Base-by-base conservation (phyloP, 1,140 invertebrate species). In the Popillia japonica region DNA sequence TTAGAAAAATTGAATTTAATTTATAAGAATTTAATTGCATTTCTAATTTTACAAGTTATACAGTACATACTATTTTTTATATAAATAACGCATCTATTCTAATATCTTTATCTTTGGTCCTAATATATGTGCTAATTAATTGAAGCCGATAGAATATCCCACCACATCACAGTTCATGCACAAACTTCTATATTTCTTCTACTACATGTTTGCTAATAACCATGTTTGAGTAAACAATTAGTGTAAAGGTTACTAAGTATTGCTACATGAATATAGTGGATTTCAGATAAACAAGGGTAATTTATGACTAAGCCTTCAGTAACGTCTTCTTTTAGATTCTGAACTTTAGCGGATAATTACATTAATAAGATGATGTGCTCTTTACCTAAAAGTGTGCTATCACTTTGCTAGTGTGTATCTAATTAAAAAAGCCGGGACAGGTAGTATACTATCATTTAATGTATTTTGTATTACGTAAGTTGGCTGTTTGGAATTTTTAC, bases 201-300 rank as follows among this genome's bases (percentile, higher is more conserved):
- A 23, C 22, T 22, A 4, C 27, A 8, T 17, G 27, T 27, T 68
- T 27, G 61, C 61, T 68, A 68, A 68, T 68, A 68, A 68, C 61
- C 8, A 10, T 68, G 27, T 68, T 68, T 68, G 61, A 22, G 9
- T 68, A 68, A 27, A 11, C 27, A 68, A 27, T 68, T 68, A 68
- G 17, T 11, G 61, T 7, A 22, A 68, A 68, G 22, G 61, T 68
- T 68, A 27, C 61, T 7, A 68, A 68, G 61, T 68, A 68, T 68
- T 14, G 22, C 61, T 68, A 55, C 9, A 68, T 34, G 3, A 22
- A 23, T 68, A 22, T 22, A 17, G 22, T 20, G 20, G 9, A 68
- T 68, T 34, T 68, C 11, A 27, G 22, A 68, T 68, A 68, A 68
- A 68, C 61, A 68, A 68, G 17, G 27, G 27, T 68, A 14, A 17